A percentile compares a stretch with the other conserved stretches of the same genome.
Conservation (phyloP, 2,888 invertebrate species). For the Drosophila paranaensis region DNA sequence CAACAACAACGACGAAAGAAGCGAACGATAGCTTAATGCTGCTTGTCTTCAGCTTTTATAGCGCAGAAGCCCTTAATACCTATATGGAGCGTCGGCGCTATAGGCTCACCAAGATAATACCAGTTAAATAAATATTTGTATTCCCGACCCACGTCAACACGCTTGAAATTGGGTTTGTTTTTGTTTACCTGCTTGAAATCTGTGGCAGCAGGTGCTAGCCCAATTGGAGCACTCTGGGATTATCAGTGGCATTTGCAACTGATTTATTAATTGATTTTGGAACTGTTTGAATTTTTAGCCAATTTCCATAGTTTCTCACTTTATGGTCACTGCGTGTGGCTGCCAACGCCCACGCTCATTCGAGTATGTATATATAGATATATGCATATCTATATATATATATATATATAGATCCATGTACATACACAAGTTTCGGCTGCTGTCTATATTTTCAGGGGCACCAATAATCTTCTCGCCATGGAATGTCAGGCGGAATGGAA, state of each 20-base stretch:
- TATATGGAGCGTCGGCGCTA: conserved; percentile 17
- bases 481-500: conserved; percentile 68
- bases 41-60: conserved; percentile 56
- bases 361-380: background rate
- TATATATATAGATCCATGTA: conserved; percentile 8
- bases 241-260: background rate
- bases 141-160: conserved; percentile 47
- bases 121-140: conserved; percentile 18
- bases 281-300: background rate
- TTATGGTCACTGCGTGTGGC: conserved; percentile 60
- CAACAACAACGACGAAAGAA: conserved; percentile 23
- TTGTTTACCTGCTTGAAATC: conserved; percentile 25
- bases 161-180: conserved; percentile 35
- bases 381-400: conserved; percentile 4
- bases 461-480: conserved; percentile 49
- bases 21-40: conserved; percentile 37
- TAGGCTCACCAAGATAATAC: conserved; percentile 12
- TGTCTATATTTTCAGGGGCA: conserved; percentile 53
- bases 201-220: background rate
- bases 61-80: conserved; percentile 5
- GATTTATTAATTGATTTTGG: conserved; percentile 33
- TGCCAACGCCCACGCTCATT: conserved; percentile 56
- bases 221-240: conserved; percentile 28
- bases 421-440: conserved; percentile 9
- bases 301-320: conserved; percentile 29